Conservation (phyloP, 2,797 vertebrate genomes). For the Poecilia velifera region DNA sequence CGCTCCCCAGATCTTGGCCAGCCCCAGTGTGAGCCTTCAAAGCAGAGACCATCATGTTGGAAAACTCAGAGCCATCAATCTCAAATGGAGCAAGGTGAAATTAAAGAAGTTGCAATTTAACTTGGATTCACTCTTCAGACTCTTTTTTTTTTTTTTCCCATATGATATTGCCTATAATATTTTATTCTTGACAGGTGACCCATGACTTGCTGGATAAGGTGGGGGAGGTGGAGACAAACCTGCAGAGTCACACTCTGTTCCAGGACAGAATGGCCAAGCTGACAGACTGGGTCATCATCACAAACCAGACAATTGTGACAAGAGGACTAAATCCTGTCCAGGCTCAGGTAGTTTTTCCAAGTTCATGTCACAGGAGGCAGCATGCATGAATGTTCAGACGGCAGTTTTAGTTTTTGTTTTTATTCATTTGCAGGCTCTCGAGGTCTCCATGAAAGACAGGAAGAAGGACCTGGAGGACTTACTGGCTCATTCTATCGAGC, state of each 20-base stretch:
- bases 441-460: slow-evolving; percentile 79
- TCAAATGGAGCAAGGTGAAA: slow-evolving; percentile 89
- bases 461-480: slow-evolving; percentile 82
- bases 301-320: slow-evolving; percentile 75
- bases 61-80: slow-evolving; percentile 85
- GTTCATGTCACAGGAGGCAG: neutral
- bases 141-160: neutral
- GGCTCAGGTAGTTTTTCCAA: slow-evolving; percentile 69
- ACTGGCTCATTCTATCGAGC: slow-evolving; percentile 80
- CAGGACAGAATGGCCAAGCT: slow-evolving; percentile 80
- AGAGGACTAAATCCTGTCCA: slow-evolving; percentile 69
- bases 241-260: slow-evolving; percentile 80
- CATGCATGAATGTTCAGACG: neutral
- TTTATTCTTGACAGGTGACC: slow-evolving; percentile 76
- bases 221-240: slow-evolving; percentile 80
- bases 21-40: slow-evolving; percentile 79
- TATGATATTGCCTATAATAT: neutral
- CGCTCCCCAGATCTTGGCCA: slow-evolving; percentile 85
- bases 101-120: neutral
- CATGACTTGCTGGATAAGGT: slow-evolving; percentile 85
- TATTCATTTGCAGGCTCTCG: slow-evolving; percentile 68
- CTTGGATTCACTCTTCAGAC: too few relatives aligned
- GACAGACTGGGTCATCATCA: slow-evolving; percentile 79
- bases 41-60: slow-evolving; percentile 85
- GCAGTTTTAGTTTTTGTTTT: neutral